phyloP scores from a whole-genome alignment of 2,113 vertebrate genomes.

The Aptenodytes patagonicus region DNA sequence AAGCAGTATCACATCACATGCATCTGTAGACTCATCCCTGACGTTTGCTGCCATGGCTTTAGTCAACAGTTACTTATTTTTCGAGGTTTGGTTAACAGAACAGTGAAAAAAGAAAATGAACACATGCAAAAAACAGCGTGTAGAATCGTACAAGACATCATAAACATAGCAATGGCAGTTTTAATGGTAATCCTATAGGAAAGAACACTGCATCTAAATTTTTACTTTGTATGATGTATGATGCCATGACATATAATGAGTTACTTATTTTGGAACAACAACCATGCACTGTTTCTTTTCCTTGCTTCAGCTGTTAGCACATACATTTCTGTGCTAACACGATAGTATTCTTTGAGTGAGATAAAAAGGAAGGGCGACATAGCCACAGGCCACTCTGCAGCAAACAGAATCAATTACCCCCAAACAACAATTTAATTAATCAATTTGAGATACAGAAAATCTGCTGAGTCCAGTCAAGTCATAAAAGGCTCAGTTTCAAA shows the following conservation, averaged over 20 bases:
- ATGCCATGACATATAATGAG: conserved; percentile 25
- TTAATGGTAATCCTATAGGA: not conserved
- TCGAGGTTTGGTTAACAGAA: not conserved
- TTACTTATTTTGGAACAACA: conserved; percentile 67
- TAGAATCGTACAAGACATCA: not conserved
- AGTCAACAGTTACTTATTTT: not conserved
- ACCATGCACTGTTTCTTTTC: conserved; percentile 61
- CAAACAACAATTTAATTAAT: conserved; percentile 75
- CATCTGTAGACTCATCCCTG: not conserved
- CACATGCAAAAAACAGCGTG: not conserved
- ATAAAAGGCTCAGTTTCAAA: not conserved
- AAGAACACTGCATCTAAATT: not conserved
- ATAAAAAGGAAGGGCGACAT: conserved; percentile 58
- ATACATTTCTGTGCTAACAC: conserved; percentile 41
- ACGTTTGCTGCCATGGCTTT: not conserved
- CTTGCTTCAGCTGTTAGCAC: conserved; percentile 50
- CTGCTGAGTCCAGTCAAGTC: not conserved
- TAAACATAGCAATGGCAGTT: not conserved
- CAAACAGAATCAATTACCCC: conserved; percentile 65
- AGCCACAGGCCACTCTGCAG: conserved; percentile 72
- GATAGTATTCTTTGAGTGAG: conserved; percentile 53
- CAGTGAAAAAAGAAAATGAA: not conserved
- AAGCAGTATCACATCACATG: not conserved
- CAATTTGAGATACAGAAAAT: conserved; percentile 75
- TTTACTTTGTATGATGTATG: conserved; percentile 58